These are phyloP conservation scores for Coluber constrictor DNA, from an alignment of 2,797 vertebrate genomes.

Conservation along the genomic window DNA sequence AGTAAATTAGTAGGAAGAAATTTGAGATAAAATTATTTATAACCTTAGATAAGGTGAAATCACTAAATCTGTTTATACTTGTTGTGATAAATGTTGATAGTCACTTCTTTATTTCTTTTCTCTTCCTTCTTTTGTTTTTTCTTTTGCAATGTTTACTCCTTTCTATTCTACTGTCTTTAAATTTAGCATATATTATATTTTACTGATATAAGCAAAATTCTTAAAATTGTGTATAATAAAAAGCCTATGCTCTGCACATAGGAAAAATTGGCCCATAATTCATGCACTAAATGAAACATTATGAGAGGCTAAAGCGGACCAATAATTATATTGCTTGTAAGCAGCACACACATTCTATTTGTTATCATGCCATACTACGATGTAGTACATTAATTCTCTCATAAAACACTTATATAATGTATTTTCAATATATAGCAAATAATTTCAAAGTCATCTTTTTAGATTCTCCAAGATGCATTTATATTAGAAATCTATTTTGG, in stretches of 20 bases:
- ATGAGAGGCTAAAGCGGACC: neutral
- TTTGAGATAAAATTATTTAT: neutral
- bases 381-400: neutral
- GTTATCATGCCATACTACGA: neutral
- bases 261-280: neutral
- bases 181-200: neutral
- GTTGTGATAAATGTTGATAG: neutral
- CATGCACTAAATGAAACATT: neutral
- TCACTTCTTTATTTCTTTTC: neutral
- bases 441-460: neutral
- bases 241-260: neutral
- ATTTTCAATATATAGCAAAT: neutral
- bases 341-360: neutral
- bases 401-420: neutral
- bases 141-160: neutral
- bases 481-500: neutral
- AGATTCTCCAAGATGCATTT: neutral
- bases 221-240: neutral
- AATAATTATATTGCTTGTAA: neutral
- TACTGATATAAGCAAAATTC: neutral
- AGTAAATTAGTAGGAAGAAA: neutral
- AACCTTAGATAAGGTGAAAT: neutral
- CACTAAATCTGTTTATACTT: neutral
- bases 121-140: neutral
- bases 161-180: neutral